Conservation (phyloP, 2,797 vertebrate species). For the Sparidentex hasta region DNA sequence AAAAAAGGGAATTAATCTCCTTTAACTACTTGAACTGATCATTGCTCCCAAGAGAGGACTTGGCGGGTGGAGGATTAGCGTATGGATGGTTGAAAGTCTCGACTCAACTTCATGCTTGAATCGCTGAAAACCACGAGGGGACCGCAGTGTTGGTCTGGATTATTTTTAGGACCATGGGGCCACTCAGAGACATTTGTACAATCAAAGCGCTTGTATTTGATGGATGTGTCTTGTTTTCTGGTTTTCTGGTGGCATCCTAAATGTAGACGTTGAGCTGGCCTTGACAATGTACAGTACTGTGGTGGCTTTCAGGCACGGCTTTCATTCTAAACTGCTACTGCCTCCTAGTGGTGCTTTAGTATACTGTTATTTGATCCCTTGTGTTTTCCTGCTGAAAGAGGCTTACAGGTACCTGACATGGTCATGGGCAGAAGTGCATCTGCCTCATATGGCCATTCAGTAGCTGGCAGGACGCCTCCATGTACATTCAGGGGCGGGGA, state of each 20-base stretch:
- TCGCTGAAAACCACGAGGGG: not conserved
- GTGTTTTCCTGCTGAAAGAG: slow-evolving; percentile 57
- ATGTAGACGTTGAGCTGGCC: slow-evolving; percentile 17
- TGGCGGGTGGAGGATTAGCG: slow-evolving; percentile 55
- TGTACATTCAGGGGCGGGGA: slow-evolving; percentile 48
- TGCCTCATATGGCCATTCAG: slow-evolving; percentile 37
- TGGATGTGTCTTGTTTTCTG: not conserved
- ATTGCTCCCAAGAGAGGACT: slow-evolving; percentile 57
- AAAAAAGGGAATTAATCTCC: slow-evolving; percentile 75
- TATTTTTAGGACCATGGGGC: not conserved
- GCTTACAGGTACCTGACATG: slow-evolving; percentile 63
- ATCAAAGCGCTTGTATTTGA: not conserved
- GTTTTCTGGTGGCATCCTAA: slow-evolving; percentile 6
- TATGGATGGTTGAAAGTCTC: slow-evolving; percentile 47
- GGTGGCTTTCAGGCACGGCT: slow-evolving; percentile 11
- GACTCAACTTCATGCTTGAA: not conserved
- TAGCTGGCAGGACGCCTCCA: slow-evolving; percentile 39
- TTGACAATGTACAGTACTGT: slow-evolving; percentile 8
- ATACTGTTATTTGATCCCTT: slow-evolving; percentile 29
- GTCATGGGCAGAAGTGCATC: slow-evolving; percentile 39
- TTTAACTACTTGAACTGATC: slow-evolving; percentile 68
- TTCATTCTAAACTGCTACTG: slow-evolving; percentile 64
- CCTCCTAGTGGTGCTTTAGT: slow-evolving; percentile 68
- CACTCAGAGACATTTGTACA: not conserved
- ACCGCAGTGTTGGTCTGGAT: not conserved